These are phyloP conservation scores for Melanostoma scalare DNA, from an alignment of 2,888 invertebrate genomes.

Conservation along the genomic window DNA sequence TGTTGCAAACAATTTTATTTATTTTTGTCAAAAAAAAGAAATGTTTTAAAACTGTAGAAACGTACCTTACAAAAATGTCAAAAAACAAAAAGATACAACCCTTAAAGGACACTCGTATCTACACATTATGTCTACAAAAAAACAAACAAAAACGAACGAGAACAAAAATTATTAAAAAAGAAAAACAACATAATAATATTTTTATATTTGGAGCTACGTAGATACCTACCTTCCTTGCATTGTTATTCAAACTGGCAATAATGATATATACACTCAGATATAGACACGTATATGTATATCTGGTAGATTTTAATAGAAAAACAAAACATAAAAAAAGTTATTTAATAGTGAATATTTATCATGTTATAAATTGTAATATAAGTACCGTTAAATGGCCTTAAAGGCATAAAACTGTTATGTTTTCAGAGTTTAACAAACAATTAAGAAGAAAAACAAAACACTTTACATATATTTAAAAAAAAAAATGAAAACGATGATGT, in stretches of 20 bases:
- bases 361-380: slow-evolving; percentile 73
- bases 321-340: slow-evolving; percentile 60
- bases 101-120: slow-evolving; percentile 42
- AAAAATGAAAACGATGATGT: background rate
- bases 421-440: slow-evolving; percentile 79
- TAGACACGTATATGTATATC: slow-evolving; percentile 70
- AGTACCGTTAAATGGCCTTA: slow-evolving; percentile 74
- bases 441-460: slow-evolving; percentile 58
- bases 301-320: slow-evolving; percentile 70
- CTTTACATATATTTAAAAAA: slow-evolving; percentile 35
- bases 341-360: slow-evolving; percentile 71
- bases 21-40: slow-evolving; percentile 68
- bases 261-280: slow-evolving; percentile 72
- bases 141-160: slow-evolving; percentile 61
- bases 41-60: slow-evolving; percentile 72
- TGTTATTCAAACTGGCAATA: slow-evolving; percentile 73
- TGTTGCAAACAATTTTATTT: slow-evolving; percentile 72
- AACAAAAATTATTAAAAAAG: slow-evolving; percentile 50
- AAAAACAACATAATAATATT: slow-evolving; percentile 74
- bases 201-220: slow-evolving; percentile 81
- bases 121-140: slow-evolving; percentile 59
- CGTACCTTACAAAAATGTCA: slow-evolving; percentile 68
- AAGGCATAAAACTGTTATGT: slow-evolving; percentile 80
- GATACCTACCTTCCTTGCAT: slow-evolving; percentile 80
- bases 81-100: slow-evolving; percentile 50